Percentiles rank a stretch among this genome's conserved stretches.
phyloP scores from a whole-genome alignment of 2,888 invertebrate species.

The Agelastica alni region DNA sequence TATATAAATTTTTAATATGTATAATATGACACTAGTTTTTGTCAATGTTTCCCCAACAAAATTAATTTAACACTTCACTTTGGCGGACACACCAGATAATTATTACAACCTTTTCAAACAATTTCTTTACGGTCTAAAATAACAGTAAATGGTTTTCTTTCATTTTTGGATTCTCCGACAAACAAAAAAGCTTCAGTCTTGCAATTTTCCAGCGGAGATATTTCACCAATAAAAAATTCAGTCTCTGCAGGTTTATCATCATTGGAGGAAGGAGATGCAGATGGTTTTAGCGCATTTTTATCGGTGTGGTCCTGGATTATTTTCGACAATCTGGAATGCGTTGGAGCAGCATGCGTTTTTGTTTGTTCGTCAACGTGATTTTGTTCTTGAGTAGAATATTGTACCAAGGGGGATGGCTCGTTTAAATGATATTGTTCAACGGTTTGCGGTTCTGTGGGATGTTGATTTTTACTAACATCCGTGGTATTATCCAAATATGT shows the following conservation, averaged over 20 bases:
- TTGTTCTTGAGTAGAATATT: background rate
- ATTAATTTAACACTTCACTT: no score
- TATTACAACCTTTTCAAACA: no score
- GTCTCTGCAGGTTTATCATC: background rate
- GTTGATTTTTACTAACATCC: background rate
- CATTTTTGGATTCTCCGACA: constrained; percentile 23
- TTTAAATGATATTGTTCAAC: no score
- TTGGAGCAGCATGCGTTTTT: background rate
- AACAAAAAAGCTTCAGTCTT: constrained; percentile 36
- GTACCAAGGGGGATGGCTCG: background rate
- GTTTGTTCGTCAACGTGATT: background rate
- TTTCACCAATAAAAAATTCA: constrained; percentile 41
- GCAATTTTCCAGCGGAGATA: constrained; percentile 25
- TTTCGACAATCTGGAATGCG: background rate
- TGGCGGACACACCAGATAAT: no score
- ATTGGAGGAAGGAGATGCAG: no score
- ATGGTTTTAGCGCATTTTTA: no score
- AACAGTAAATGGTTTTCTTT: background rate
- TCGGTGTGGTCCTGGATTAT: background rate
- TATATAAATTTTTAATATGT: no score
- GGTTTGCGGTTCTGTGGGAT: background rate
- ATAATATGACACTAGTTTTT: no score
- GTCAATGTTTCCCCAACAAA: no score
- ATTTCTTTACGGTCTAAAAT: no score
- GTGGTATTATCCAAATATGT: background rate